Evolutionary conservation across 2,113 vertebrate genomes (phyloP), one percentile per base, ranked within the genome.

Genomic region (Axis porcinus): DNA sequence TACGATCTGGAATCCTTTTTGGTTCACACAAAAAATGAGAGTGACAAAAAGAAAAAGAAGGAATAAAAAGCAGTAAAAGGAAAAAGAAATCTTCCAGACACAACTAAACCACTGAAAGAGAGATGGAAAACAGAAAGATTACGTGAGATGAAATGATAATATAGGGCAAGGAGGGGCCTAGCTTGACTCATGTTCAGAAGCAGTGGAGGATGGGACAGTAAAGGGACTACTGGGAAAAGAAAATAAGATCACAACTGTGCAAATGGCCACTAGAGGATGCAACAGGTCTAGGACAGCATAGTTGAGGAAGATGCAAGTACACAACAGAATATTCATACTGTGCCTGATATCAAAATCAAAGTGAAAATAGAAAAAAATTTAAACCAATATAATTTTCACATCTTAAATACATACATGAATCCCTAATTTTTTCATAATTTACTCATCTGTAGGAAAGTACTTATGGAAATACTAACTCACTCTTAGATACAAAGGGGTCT

Each of bases 331-430:
- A 89, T 23, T 50, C 36, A 10, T 86, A 54, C 3, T 87, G 40
- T 83, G 78, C 43, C 40, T n/a, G 14, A 89, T 10, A 85, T 92
- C 43, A 92, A 94, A 96, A 64, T 43, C 60, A 85, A 95, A 95
- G 57, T 95, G 50, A 82, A 93, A 92, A 70, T 0, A 82, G 14
- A 85, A 58, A 95, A 86, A 54, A 88, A 25, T 89, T 58, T 92
- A 81, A 91, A 91, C 45, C 50, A 87, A 88, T 60, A 25, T 86
- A 83, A 78, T 82, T 58, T 86, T 33, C 84, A 70, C 5, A 58
- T 16, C 55, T 82, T 67, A 90, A 94, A 91, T 76, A 92, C 36
- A 81, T 0, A 82, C 23, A 57, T 9, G 3, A 2, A 25, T 83
- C 30, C 52, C 10, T 76, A 25, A 23, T 21, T 93, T 89, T 81